A percentile compares a stretch with the other conserved stretches of the same genome.
Conservation (phyloP, 2,797 vertebrate genomes). For the Schizopygopsis pylzovi region DNA sequence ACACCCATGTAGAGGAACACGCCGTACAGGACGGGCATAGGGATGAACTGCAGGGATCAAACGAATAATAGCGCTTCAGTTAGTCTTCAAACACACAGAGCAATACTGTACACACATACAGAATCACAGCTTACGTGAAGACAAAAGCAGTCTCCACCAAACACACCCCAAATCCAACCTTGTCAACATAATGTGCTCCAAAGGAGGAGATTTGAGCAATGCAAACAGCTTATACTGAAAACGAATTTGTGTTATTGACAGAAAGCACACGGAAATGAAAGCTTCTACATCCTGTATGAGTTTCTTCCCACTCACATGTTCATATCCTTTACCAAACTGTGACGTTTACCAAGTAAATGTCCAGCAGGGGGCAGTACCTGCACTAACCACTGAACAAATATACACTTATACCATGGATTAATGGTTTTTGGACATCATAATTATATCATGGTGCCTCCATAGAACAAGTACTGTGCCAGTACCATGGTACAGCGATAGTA, state of each 20-base stretch:
- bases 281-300: not conserved
- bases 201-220: not conserved
- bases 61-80: not conserved
- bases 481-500: too few species aligned
- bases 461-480: not conserved
- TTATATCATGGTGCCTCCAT: not conserved
- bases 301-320: not conserved
- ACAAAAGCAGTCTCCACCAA: not conserved
- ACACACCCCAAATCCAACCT: slow-evolving; percentile 10
- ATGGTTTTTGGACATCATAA: not conserved
- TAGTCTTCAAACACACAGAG: slow-evolving; percentile 12
- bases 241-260: slow-evolving; percentile 9
- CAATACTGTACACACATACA: not conserved
- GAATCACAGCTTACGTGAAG: slow-evolving; percentile 18
- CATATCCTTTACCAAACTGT: not conserved
- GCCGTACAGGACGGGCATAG: slow-evolving; percentile 98
- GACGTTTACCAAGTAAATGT: not conserved
- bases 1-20: slow-evolving; percentile 99
- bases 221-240: not conserved
- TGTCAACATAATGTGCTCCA: not conserved
- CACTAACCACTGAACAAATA: not conserved
- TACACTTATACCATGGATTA: not conserved
- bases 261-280: not conserved
- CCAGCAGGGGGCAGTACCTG: slow-evolving; percentile 9
- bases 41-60: slow-evolving; percentile 85